A percentile compares a stretch with the other conserved stretches of the same genome.
These are phyloP conservation scores for Nasonia giraulti DNA, from an alignment of 1,140 invertebrate genomes.

Conservation along the genomic window DNA sequence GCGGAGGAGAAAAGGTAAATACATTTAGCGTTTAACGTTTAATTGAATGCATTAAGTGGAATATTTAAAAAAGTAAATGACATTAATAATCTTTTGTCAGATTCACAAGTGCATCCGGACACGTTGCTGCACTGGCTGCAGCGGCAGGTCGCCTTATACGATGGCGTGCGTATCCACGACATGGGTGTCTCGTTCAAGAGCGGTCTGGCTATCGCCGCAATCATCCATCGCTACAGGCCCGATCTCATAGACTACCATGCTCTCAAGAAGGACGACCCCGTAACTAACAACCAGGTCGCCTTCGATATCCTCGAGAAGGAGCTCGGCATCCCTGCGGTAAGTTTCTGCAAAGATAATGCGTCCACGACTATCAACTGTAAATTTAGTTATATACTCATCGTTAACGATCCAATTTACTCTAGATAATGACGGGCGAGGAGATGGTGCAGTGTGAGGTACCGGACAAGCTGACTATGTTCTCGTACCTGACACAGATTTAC, in stretches of 20 bases:
- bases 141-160: slow-evolving; percentile 81
- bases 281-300: slow-evolving; percentile 86
- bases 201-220: slow-evolving; percentile 87
- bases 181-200: slow-evolving; percentile 83
- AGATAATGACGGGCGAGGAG: slow-evolving; percentile 87
- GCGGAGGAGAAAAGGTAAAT: slow-evolving; percentile 78
- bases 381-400: slow-evolving; percentile 28
- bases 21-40: background rate
- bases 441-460: slow-evolving; percentile 82
- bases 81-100: slow-evolving; percentile 60
- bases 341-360: slow-evolving; percentile 14
- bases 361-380: background rate
- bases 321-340: slow-evolving; percentile 83
- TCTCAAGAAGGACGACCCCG: slow-evolving; percentile 79
- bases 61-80: too few species aligned
- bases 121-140: slow-evolving; percentile 85
- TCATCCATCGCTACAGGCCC: slow-evolving; percentile 90
- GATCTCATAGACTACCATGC: slow-evolving; percentile 86
- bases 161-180: slow-evolving; percentile 80
- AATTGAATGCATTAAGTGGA: background rate
- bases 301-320: slow-evolving; percentile 89
- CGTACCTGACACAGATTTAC: slow-evolving; percentile 91
- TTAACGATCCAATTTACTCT: slow-evolving; percentile 41
- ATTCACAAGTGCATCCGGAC: slow-evolving; percentile 82
- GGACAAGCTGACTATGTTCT: slow-evolving; percentile 86